Evolutionary conservation across 2,797 vertebrate genomes (phyloP).

Genomic region (Gymnothorax javanicus): DNA sequence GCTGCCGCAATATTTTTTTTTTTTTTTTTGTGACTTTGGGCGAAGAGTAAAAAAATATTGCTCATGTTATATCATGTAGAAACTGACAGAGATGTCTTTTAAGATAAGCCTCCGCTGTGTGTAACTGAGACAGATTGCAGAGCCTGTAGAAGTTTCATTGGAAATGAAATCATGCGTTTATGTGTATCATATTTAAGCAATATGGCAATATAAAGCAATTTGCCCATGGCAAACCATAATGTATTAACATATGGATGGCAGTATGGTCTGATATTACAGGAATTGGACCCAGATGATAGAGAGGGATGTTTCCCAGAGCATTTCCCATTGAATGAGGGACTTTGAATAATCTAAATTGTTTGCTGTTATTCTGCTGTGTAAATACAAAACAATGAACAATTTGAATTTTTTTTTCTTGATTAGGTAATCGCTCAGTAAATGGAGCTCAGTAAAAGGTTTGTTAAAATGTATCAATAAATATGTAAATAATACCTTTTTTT

Average conservation of each 20-base stretch:
- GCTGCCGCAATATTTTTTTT: neutral
- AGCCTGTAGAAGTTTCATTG: neutral
- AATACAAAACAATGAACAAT: neutral
- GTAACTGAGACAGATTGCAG: neutral
- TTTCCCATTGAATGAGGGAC: neutral
- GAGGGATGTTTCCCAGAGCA: neutral
- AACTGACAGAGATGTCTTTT: neutral
- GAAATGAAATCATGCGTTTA: neutral
- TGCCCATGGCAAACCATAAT: neutral
- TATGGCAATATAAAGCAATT: neutral
- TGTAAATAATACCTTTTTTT: neutral
- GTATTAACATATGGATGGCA: neutral
- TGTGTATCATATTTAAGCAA: neutral
- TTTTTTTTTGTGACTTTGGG: neutral
- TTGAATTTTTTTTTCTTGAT: neutral
- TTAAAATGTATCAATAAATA: neutral
- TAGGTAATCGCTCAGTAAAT: neutral
- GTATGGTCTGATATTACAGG: neutral
- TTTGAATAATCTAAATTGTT: neutral
- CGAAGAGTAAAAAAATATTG: neutral
- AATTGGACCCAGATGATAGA: neutral
- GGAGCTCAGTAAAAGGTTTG: neutral
- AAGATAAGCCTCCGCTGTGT: neutral
- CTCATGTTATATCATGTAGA: neutral
- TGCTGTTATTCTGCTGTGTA: neutral